phyloP scores from a whole-genome alignment of 2,888 invertebrate species.

The Melipona beecheii region DNA sequence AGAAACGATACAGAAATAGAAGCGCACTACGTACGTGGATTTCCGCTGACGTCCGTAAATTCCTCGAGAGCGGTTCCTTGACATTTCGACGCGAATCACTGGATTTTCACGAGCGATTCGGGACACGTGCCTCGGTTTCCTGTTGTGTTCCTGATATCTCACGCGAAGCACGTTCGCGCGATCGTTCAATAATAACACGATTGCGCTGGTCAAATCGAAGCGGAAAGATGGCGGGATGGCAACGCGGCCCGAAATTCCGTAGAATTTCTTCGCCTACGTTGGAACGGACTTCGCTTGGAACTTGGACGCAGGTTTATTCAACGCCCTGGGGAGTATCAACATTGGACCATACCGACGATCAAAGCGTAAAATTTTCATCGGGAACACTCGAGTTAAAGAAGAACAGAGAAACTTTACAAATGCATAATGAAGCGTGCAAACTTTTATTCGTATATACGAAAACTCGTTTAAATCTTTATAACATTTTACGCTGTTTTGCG shows the following conservation, averaged over 20 bases:
- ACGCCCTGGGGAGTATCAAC: not conserved
- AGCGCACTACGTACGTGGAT: not conserved
- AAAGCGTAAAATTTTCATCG: no score
- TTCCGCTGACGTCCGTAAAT: slow-evolving; percentile 14
- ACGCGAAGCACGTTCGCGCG: slow-evolving; percentile 48
- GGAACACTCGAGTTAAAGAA: no score
- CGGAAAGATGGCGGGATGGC: slow-evolving; percentile 19
- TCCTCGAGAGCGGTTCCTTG: slow-evolving; percentile 31
- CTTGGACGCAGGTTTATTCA: not conserved
- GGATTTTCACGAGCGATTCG: slow-evolving; percentile 54
- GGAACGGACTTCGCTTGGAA: not conserved
- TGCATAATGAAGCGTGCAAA: no score
- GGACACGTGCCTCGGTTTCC: slow-evolving; percentile 56
- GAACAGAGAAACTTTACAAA: no score
- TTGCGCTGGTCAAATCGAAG: slow-evolving; percentile 35
- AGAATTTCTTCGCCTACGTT: not conserved
- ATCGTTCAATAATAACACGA: slow-evolving; percentile 58
- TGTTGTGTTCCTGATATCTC: slow-evolving; percentile 43
- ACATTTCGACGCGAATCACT: slow-evolving; percentile 55
- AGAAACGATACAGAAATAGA: not conserved
- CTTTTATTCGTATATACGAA: no score
- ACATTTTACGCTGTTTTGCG: no score
- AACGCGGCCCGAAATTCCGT: slow-evolving; percentile 17
- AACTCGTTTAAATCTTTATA: no score
- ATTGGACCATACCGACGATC: no score